Conservation (phyloP, 2,888 invertebrate genomes). For the Drosophila parthenogenetica region DNA sequence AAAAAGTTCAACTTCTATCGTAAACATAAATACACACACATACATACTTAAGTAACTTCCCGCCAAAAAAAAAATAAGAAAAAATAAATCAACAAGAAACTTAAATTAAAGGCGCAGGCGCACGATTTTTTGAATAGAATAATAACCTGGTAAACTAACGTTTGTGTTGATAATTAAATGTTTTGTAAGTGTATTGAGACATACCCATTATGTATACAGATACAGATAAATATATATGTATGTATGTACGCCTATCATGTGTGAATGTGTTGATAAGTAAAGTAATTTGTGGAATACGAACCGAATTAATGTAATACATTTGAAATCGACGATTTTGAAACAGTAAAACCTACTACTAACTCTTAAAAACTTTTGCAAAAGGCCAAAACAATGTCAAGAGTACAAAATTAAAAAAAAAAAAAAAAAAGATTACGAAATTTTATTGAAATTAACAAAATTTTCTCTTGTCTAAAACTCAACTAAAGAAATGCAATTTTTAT, state of each 20-base stretch:
- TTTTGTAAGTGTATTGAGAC: constrained; percentile 64
- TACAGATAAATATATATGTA: constrained; percentile 5
- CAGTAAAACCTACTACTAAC: constrained; percentile 11
- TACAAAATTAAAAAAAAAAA: constrained; percentile 40
- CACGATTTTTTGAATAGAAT: constrained; percentile 65
- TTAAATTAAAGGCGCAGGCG: constrained; percentile 64
- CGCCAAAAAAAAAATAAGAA: constrained; percentile 39
- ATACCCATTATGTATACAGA: constrained; percentile 22
- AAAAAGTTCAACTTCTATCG: constrained; percentile 52
- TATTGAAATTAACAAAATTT: constrained; percentile 27
- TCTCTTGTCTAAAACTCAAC: constrained; percentile 26
- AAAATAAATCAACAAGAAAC: constrained; percentile 20
- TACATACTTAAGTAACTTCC: constrained; percentile 63
- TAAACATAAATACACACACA: constrained; percentile 23
- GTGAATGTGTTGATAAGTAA: constrained; percentile 40
- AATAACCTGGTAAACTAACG: constrained; percentile 55
- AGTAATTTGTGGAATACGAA: constrained; percentile 46
- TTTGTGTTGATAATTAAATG: constrained; percentile 56
- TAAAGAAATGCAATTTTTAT: constrained; percentile 5
- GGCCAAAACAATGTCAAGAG: constrained; percentile 46
- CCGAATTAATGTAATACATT: constrained; percentile 36
- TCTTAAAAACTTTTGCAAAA: constrained; percentile 12
- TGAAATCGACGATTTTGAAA: constrained; percentile 19
- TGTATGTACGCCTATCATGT: constrained; percentile 26
- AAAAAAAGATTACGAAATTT: constrained; percentile 20